Percentiles rank a stretch among this genome's conserved stretches.
Evolutionary conservation across 2,797 vertebrate genomes (phyloP).

Genomic region (Limosa lapponica): DNA sequence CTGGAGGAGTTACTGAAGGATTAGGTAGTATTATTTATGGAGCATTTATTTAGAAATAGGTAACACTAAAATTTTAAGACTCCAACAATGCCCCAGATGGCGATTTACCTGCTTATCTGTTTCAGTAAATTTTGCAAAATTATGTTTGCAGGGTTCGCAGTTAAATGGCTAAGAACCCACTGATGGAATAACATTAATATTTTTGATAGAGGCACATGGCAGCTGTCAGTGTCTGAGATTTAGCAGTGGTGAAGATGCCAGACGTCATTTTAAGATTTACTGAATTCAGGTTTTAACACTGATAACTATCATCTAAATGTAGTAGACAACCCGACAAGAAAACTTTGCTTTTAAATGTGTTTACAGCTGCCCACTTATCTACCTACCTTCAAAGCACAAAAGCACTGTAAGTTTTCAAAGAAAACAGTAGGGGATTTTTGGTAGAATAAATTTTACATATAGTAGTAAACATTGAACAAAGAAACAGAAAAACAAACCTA

Average conservation of each 20-base stretch:
- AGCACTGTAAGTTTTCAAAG: neutral
- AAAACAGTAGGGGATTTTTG: neutral
- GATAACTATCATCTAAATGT: neutral
- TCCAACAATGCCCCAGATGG: neutral
- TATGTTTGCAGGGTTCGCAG: neutral
- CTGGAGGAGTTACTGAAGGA: neutral
- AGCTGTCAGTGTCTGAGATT: neutral
- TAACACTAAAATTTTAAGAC: neutral
- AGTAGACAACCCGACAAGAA: neutral
- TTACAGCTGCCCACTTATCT: neutral
- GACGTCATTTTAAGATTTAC: neutral
- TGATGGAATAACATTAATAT: neutral
- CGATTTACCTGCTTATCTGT: neutral
- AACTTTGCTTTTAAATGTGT: neutral
- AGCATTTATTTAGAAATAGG: neutral
- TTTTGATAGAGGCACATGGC: neutral
- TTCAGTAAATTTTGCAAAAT: neutral
- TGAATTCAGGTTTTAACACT: neutral
- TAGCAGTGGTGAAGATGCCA: neutral
- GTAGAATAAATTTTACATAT: neutral
- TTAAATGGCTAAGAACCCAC: neutral
- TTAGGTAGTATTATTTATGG: neutral
- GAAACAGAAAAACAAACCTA: conserved; percentile 38
- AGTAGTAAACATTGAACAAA: neutral
- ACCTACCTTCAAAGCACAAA: neutral